Evolutionary conservation across 1,140 invertebrate genomes (phyloP), one percentile per base, ranked within the genome.

Genomic region (Papilio aristodemus): DNA sequence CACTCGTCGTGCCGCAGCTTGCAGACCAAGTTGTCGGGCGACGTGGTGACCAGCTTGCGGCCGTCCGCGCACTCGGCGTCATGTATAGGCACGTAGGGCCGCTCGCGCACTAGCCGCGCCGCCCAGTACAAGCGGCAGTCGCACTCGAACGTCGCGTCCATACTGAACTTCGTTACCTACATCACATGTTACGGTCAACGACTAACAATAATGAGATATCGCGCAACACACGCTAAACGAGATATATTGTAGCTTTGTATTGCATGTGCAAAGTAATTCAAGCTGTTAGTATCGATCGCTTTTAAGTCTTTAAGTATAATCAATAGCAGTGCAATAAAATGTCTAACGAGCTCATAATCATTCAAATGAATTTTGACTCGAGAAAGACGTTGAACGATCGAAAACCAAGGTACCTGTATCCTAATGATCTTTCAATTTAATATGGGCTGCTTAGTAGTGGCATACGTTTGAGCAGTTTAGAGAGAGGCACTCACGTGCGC

Each of bases 71-170:
- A 54, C 25, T 17, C 39, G 69, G 63, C 71, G 71, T 11, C 7
- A 59, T 39, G 25, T 32, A 37, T 14, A n/a, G 59, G 41, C 14
- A 25, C 1, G 41, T 32, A 22, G 19, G 74, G 69, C n/a, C 71
- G 69, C 27, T 71, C 66, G 4, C 71, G 75, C 54, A 71, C 43
- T 5, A 72, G 72, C 32, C 69, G 72, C 60, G 73, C 77, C 38
- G 72, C 72, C 81, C 77, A 66, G 59, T 68, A 67, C 63, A 63
- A 19, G 59, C 10, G 36, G 32, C 74, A 73, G 74, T 75, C 74
- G 69, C 71, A 74, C 54, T 41, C 41, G 43, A 73, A 50, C 19
- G 14, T 22, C n/a, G 32, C 37, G 41, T 38, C 54, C 10, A 63
- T 25, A 10, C 7, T 6, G 22, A 60, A 41, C 57, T 54, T 70